Evolutionary conservation across 1,140 invertebrate species (phyloP), one percentile per base, ranked within the genome.

Genomic region (Diorhabda carinulata): DNA sequence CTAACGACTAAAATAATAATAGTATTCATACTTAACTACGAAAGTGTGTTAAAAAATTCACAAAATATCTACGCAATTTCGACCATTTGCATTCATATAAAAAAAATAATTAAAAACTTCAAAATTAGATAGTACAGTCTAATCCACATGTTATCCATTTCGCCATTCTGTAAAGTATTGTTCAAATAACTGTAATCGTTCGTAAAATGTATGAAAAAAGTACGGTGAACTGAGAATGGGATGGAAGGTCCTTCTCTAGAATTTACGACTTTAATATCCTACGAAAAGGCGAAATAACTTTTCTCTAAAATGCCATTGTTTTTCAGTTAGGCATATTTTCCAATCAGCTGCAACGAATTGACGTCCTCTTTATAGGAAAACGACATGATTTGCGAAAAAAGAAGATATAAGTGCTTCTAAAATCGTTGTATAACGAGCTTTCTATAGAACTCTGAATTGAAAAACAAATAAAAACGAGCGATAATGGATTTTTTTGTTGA

Each of bases 391-490:
- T 68, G 43, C 61, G 59, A 45, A 41, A 25, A 67, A 64, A 65
- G 57, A 68, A 56, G 63, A 68, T 57, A 71, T 71, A 68, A 71
- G 68, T 71, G 65, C 61, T 67, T 71, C 64, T 66, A 65, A 68
- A 68, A 66, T 62, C 68, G 8, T 61, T 59, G 57, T 67, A 67
- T 40, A 68, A 68, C 67, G 66, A 66, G 57, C 56, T 64, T 71
- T 67, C 65, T 60, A 71, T 68, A 66, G 68, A 68, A 68, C 66
- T 41, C 61, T 59, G 70, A 68, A 71, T 65, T 64, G 58, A 71
- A 68, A 67, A 71, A 71, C 70, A 68, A 71, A 71, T 71, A 71
- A 71, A 70, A 71, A 65, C 47, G 70, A 57, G 52, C 56, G 56
- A 43, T 45, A 68, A 64, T 61, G 61, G 59, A 52, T 10, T 56